These are phyloP conservation scores for Amyelois transitella DNA, from an alignment of 1,140 invertebrate genomes.

Conservation along the genomic window DNA sequence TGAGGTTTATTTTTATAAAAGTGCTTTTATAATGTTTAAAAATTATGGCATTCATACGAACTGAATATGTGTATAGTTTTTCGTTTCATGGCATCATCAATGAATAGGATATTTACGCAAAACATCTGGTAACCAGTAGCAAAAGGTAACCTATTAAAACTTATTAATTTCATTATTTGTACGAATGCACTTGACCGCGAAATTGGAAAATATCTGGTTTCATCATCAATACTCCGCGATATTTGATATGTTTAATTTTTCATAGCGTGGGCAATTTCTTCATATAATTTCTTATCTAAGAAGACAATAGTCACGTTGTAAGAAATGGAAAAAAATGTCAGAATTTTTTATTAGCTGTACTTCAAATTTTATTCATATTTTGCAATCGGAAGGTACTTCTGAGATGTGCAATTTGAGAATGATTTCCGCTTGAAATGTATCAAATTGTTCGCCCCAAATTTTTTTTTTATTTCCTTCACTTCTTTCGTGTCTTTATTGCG, in stretches of 20 bases:
- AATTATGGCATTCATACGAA: no score
- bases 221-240: slow-evolving; percentile 42
- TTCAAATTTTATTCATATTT: slow-evolving; percentile 28
- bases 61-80: no score
- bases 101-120: no score
- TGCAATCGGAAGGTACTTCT: slow-evolving; percentile 47
- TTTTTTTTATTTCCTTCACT: slow-evolving; percentile 43
- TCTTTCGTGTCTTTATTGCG: slow-evolving; percentile 37
- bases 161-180: slow-evolving; percentile 32
- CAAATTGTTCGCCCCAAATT: slow-evolving; percentile 48
- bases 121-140: slow-evolving; percentile 35
- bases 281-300: slow-evolving; percentile 4
- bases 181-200: slow-evolving; percentile 52
- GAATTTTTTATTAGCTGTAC: slow-evolving; percentile 16
- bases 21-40: no score
- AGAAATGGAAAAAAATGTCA: slow-evolving; percentile 21
- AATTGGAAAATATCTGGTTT: slow-evolving; percentile 41
- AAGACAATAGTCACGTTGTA: slow-evolving; percentile 6
- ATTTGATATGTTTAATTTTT: slow-evolving; percentile 36
- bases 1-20: no score
- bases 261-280: slow-evolving; percentile 2
- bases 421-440: slow-evolving; percentile 63
- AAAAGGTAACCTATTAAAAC: slow-evolving; percentile 42
- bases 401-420: slow-evolving; percentile 66
- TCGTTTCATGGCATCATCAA: no score